Evolutionary conservation across 2,888 invertebrate species (phyloP).

Genomic region (Ctenicera cuprea): DNA sequence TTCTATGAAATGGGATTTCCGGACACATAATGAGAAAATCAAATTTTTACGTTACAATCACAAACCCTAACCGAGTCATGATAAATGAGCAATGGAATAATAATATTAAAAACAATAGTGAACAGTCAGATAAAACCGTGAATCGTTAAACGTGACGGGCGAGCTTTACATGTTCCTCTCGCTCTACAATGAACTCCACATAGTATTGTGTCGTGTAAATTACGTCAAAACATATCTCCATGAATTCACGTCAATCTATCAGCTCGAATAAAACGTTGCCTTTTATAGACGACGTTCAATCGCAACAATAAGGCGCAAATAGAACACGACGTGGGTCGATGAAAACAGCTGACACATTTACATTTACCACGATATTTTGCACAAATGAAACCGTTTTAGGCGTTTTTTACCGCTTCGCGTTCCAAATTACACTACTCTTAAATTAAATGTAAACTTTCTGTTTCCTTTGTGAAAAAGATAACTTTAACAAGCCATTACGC

Average conservation of each 20-base stretch:
- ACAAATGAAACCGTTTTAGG: constrained; percentile 1
- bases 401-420: no score
- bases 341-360: constrained; percentile 21
- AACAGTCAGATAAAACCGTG: no score
- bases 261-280: constrained; percentile 29
- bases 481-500: no score
- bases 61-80: no score
- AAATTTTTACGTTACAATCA: no score
- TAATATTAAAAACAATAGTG: no score
- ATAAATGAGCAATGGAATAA: no score
- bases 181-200: background rate
- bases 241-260: constrained; percentile 38
- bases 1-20: no score
- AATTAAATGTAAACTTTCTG: background rate
- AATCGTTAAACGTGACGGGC: no score
- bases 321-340: constrained; percentile 24
- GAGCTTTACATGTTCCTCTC: background rate
- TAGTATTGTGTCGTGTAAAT: constrained; percentile 8
- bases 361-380: constrained; percentile 5
- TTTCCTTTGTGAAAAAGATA: no score
- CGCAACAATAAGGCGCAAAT: constrained; percentile 27
- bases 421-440: no score
- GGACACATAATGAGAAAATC: no score
- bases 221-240: constrained; percentile 18
- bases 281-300: constrained; percentile 36